Conservation (phyloP, 2,797 vertebrate genomes). For the Hybognathus amarus region DNA sequence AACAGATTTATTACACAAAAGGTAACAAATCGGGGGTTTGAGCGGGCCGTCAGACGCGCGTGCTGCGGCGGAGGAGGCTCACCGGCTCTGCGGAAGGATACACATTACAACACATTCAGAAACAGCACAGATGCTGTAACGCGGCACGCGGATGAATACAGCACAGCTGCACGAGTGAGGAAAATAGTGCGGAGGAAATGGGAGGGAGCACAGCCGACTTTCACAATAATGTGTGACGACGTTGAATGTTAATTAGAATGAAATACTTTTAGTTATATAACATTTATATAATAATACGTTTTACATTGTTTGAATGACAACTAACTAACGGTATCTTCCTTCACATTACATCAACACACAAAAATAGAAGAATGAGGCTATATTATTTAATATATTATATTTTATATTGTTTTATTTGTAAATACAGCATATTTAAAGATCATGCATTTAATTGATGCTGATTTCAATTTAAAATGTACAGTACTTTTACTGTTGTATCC, state of each 20-base stretch:
- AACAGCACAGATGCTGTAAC: neutral
- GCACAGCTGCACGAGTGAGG: neutral
- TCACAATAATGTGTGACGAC: constrained; percentile 33
- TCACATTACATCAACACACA: neutral
- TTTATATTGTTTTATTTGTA: neutral
- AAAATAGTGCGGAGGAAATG: constrained; percentile 19
- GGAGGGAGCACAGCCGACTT: neutral
- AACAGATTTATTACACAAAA: neutral
- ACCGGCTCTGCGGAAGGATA: constrained; percentile 40
- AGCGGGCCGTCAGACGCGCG: constrained; percentile 14
- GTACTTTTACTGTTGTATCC: too few relatives aligned
- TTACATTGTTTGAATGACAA: neutral
- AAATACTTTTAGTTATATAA: neutral
- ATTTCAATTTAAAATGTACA: neutral
- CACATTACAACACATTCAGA: neutral
- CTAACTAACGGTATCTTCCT: neutral
- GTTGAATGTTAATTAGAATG: neutral
- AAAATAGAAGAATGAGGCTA: neutral
- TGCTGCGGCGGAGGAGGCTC: constrained; percentile 13
- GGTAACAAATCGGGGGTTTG: neutral
- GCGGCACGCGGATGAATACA: constrained; percentile 33
- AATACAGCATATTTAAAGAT: neutral
- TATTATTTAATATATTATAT: neutral
- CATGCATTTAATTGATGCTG: neutral
- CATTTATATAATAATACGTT: too few relatives aligned